Evolutionary conservation across 2,797 vertebrate genomes (phyloP).

Genomic region (Rhynchotus rufescens): DNA sequence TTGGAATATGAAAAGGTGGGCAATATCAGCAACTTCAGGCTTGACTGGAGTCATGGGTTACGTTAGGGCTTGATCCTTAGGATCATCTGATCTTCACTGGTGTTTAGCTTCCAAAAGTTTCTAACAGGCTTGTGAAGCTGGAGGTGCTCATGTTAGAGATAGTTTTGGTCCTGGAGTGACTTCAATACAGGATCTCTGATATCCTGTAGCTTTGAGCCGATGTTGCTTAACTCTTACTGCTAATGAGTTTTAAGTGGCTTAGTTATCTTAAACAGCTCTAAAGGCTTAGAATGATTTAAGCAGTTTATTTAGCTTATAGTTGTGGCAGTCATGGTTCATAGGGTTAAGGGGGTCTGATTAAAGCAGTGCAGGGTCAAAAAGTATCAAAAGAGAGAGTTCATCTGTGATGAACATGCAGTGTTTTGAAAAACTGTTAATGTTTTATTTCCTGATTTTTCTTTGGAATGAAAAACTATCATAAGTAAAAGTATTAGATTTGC

Average conservation of each 20-base stretch:
- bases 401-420: not conserved
- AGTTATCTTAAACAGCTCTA: constrained; percentile 30
- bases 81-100: not conserved
- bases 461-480: not conserved
- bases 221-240: constrained; percentile 6
- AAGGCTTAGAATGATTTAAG: not conserved
- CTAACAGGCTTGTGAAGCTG: not conserved
- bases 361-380: not conserved
- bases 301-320: not conserved
- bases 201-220: not conserved
- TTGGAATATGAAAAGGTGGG: not conserved
- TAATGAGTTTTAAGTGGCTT: constrained; percentile 20
- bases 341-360: not conserved
- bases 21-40: not conserved
- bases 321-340: not conserved
- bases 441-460: not conserved
- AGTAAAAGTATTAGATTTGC: not conserved
- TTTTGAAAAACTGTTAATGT: not conserved
- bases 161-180: not conserved
- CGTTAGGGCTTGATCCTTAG: not conserved
- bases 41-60: not conserved
- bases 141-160: not conserved
- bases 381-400: not conserved
- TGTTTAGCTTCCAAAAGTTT: not conserved
- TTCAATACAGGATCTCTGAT: not conserved